A percentile compares a stretch with the other conserved stretches of the same genome.
phyloP scores from a whole-genome alignment of 2,888 invertebrate genomes.

The Chrysotoxum bicinctum region DNA sequence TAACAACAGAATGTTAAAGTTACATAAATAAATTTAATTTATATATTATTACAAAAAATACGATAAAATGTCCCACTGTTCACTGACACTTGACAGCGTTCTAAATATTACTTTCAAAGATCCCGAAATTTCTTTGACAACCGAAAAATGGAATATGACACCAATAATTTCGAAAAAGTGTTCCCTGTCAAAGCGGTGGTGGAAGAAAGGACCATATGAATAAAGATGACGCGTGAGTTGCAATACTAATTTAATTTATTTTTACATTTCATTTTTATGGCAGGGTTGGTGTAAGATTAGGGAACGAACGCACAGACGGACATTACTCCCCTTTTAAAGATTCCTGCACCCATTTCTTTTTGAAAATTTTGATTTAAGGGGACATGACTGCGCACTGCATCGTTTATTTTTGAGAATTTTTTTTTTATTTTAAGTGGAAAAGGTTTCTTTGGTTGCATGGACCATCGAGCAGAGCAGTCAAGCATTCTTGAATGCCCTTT shows the following conservation, averaged over 20 bases:
- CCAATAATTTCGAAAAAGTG: conserved; percentile 38
- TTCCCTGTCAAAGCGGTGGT: conserved; percentile 1
- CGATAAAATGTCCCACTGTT: not conserved
- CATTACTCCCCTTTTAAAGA: conserved; percentile 15
- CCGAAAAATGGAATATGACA: conserved; percentile 54
- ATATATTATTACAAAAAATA: not conserved
- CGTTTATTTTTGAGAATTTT: not conserved
- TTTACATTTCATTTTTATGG: not conserved
- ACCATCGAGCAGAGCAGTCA: conserved; percentile 47
- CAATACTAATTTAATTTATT: conserved; percentile 51
- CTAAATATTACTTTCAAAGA: conserved; percentile 27
- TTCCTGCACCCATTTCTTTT: conserved; percentile 46
- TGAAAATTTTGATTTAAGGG: not conserved
- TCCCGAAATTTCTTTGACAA: conserved; percentile 55
- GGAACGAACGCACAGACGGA: not conserved
- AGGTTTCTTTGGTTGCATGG: conserved; percentile 44
- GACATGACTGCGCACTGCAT: conserved; percentile 7
- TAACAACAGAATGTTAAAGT: too few species aligned
- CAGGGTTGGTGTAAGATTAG: not conserved
- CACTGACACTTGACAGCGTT: not conserved
- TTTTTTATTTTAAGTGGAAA: conserved; percentile 16
- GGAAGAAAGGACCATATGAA: conserved; percentile 6
- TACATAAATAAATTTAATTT: not conserved
- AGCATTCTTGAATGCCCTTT: conserved; percentile 30
- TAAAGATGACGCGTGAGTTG: conserved; percentile 44